Conservation (phyloP, 2,113 vertebrate genomes). For the Verasper variegatus region DNA sequence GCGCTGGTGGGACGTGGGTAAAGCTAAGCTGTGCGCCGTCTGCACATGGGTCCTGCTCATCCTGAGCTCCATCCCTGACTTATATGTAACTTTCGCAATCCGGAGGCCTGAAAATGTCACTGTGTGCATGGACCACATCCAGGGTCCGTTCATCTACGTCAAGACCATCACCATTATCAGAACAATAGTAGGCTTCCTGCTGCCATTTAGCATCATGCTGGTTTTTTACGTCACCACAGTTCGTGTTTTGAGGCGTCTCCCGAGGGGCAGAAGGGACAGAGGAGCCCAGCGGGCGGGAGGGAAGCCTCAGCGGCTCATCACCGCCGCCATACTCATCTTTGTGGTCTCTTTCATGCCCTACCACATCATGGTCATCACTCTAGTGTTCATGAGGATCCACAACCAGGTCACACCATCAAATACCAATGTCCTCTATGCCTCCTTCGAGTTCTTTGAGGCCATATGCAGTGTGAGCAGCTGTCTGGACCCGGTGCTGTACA, state of each 20-base stretch:
- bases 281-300: slow-evolving; percentile 34
- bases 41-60: slow-evolving; percentile 73
- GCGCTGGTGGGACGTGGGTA: slow-evolving; percentile 82
- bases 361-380: slow-evolving; percentile 80
- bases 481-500: slow-evolving; percentile 85
- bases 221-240: slow-evolving; percentile 77
- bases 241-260: slow-evolving; percentile 70
- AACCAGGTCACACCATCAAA: slow-evolving; percentile 66
- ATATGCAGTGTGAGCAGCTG: slow-evolving; percentile 83
- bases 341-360: slow-evolving; percentile 83
- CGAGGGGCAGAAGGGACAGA: slow-evolving; percentile 46
- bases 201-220: slow-evolving; percentile 80
- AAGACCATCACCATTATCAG: slow-evolving; percentile 70
- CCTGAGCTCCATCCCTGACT: slow-evolving; percentile 71
- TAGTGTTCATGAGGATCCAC: slow-evolving; percentile 73
- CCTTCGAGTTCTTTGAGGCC: slow-evolving; percentile 82
- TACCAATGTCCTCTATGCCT: slow-evolving; percentile 54
- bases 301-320: slow-evolving; percentile 81
- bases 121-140: slow-evolving; percentile 65
- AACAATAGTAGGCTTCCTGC: slow-evolving; percentile 76
- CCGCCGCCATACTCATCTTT: slow-evolving; percentile 80
- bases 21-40: slow-evolving; percentile 76
- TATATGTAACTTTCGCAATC: slow-evolving; percentile 70
- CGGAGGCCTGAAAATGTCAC: slow-evolving; percentile 13
- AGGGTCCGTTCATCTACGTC: slow-evolving; percentile 61